Conservation (phyloP, 2,113 vertebrate species). For the Ibidorhyncha struthersii region DNA sequence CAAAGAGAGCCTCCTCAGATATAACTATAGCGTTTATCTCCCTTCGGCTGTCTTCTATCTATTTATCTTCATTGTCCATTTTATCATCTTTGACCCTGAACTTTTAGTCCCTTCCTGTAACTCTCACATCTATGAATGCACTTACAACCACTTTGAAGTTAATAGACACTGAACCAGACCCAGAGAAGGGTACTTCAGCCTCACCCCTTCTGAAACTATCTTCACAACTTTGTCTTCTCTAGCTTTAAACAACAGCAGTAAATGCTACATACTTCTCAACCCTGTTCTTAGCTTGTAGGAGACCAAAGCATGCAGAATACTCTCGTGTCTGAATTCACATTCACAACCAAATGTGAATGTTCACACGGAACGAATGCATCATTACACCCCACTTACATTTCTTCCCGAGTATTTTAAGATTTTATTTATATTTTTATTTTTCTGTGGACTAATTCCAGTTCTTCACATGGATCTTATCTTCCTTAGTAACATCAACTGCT, state of each 20-base stretch:
- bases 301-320: not conserved
- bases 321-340: not conserved
- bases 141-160: not conserved
- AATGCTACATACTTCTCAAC: not conserved
- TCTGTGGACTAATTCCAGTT: not conserved
- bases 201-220: not conserved
- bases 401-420: not conserved
- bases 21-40: not conserved
- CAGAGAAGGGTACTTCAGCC: not conserved
- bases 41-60: not conserved
- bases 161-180: not conserved
- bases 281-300: not conserved
- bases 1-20: not conserved
- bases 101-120: not conserved
- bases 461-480: not conserved
- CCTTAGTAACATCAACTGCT: not conserved
- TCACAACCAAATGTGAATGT: not conserved
- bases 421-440: not conserved
- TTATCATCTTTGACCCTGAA: conserved; percentile 22
- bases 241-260: not conserved
- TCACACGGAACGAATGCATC: accelerated
- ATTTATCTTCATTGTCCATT: conserved; percentile 21
- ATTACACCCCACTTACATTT: not conserved
- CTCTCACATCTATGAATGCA: not conserved
- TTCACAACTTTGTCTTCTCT: not conserved